phyloP scores from a whole-genome alignment of 1,140 invertebrate species.

The Meloidogyne exigua region DNA sequence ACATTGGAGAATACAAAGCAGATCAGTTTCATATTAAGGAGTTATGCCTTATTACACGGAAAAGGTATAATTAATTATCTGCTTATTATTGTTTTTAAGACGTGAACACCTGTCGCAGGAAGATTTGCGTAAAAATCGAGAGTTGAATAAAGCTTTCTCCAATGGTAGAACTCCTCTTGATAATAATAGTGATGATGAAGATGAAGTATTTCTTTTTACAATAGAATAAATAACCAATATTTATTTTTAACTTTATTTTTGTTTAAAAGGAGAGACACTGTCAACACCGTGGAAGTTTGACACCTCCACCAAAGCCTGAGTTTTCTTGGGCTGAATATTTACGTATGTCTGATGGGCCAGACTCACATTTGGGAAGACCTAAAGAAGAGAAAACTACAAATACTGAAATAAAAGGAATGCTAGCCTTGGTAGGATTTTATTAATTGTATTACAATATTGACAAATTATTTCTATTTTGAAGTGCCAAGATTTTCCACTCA shows the following conservation, averaged over 20 bases:
- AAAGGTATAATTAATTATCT: conserved; percentile 50
- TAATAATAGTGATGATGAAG: conserved; percentile 6
- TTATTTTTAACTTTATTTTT: conserved; percentile 3
- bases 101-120: conserved; percentile 89
- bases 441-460: no score
- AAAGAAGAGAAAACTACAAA: conserved; percentile 15
- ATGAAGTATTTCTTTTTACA: conserved; percentile 82
- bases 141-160: conserved; percentile 84
- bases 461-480: not conserved
- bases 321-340: conserved; percentile 28
- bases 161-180: conserved; percentile 70
- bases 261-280: not conserved
- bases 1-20: conserved; percentile 19
- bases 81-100: conserved; percentile 10
- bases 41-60: conserved; percentile 28
- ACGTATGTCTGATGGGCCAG: conserved; percentile 9
- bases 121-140: conserved; percentile 92
- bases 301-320: conserved; percentile 12
- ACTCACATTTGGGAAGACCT: conserved; percentile 21
- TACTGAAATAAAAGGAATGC: conserved; percentile 11
- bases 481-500: conserved; percentile 13
- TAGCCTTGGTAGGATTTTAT: conserved; percentile 12
- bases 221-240: no score
- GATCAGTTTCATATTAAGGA: conserved; percentile 26
- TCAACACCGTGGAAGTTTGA: conserved; percentile 10